Percentiles rank a stretch among this genome's conserved stretches.
These are phyloP conservation scores for Dinomys branickii DNA, from an alignment of 2,113 vertebrate genomes.

Conservation along the genomic window DNA sequence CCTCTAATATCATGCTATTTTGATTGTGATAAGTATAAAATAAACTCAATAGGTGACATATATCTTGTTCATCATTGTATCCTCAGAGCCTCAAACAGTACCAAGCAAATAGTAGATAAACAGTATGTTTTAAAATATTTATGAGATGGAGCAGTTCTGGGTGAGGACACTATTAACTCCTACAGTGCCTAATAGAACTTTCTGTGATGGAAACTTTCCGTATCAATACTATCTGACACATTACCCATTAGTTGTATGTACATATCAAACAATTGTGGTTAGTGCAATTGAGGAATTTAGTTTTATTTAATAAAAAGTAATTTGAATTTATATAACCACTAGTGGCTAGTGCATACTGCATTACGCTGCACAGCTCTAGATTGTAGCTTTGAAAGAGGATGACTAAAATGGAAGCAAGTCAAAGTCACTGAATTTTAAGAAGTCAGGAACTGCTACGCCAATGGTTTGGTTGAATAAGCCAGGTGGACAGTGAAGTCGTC, in stretches of 20 bases:
- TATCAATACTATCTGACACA: background rate
- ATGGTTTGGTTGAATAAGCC: background rate
- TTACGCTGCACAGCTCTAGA: background rate
- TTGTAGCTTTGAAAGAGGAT: background rate
- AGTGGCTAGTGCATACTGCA: background rate
- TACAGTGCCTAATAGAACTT: constrained; percentile 4
- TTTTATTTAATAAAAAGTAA: background rate
- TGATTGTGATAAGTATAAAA: background rate
- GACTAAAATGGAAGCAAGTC: background rate
- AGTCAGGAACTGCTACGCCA: background rate
- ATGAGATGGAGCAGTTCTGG: background rate
- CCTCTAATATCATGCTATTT: background rate
- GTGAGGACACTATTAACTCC: background rate
- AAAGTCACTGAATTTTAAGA: constrained; percentile 41
- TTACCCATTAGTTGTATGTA: background rate
- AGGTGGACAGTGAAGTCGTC: background rate
- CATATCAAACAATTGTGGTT: background rate
- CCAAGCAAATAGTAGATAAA: background rate
- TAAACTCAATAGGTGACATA: background rate
- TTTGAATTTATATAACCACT: background rate
- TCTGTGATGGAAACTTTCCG: background rate
- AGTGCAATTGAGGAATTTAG: background rate
- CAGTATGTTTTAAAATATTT: background rate
- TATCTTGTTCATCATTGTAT: constrained; percentile 6
- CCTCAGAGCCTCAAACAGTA: background rate